Base-by-base conservation (phyloP, 92 coral and sea anemone species). In the Epizoanthus rinbou region DNA sequence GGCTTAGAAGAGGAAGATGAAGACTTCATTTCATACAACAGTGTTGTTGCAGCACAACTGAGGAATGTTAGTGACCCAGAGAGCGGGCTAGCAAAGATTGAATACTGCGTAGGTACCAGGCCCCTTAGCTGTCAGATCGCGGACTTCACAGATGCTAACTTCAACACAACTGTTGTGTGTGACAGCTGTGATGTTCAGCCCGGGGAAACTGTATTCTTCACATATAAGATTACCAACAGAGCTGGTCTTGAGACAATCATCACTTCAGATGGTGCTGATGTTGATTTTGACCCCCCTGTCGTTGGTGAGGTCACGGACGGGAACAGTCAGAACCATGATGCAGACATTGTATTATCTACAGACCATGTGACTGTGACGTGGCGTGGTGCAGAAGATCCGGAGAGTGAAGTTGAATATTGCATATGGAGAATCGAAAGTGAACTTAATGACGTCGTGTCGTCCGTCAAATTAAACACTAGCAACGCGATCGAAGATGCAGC, bases 221-320 rank as follows among this genome's bases (percentile, higher is more conserved):
- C 91, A 73, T 87, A 92, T n/a, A 83, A 84, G 0, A 88, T 89
- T 11, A 92, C 93, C 11, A 94, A 94, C 59, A 86, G 90, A 23
- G 98, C 94, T n/a, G 96, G 98, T 9, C 81, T 88, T 39, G 67
- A 90, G 15, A 84, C 75, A 70, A 73, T 89, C 19, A 68, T 83
- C 53, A 60, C 91, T n/a, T 94, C 98, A 6, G 87, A 92, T 70
- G 98, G 98, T 41, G 91, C 92, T 86, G 67, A 80, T 1, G 76
- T 94, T 62, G 98, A 94, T 70, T 50, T 79, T 14, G 90, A 91
- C 28, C 92, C 94, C 10, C 98, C 98, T 6, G 52, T 85, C 13
- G 82, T 94, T 56, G 93, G 96, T 66, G 84, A 84, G 13, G 91
- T 94, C 13, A 81, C 88, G 47, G 94, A 94, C 60, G 98, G 98